Base-by-base conservation (phyloP, 2,888 invertebrate species). In the Eupithecia vulgata region DNA sequence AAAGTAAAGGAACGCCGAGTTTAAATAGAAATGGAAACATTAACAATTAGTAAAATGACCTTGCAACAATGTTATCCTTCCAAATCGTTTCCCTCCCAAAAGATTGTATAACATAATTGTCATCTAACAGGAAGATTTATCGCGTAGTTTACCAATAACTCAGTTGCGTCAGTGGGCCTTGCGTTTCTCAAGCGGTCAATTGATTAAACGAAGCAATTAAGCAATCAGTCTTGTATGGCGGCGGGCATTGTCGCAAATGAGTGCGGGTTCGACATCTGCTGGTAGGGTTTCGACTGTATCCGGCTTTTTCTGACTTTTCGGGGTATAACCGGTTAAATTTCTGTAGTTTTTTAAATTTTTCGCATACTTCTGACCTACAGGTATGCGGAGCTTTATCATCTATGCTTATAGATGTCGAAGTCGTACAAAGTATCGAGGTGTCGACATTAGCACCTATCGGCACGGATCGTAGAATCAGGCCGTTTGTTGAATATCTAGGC, bases 171-270 rank as follows among this genome's bases (percentile, higher is more conserved):
- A 85, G 83, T 84, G 82, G 67, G 85, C 84, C 88, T 84, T 84
- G 86, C 87, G 88, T 90, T 89, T 89, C 92, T 91, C 89, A 88
- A 88, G 87, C 91, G 92, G 90, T 90, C 93, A 94, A 94, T 94
- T 94, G 94, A 93, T 94, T 93, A 94, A 94, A 94, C 93, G 92
- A 91, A 93, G 90, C 94, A 94, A 94, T 94, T 94, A 94, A 93
- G 85, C 91, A 94, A 94, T 94, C 93, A 93, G 90, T 86, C 90
- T 83, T 89, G 90, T 91, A 91, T 88, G 90, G 88, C 81, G 87
- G 88, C 86, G 85, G 88, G 83, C 87, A 89, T 89, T 90, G 91
- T 92, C 92, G 92, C 93, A 91, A 92, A 92, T 91, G 92, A 92
- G 89, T 89, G 89, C 88, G 86, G 90, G 88, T 88, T 88, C 85